Percentiles rank a stretch among this genome's conserved stretches.
Conservation (phyloP, 2,113 vertebrate species). For the sheep (Ovis aries) region ARS-UI_Ramb_v3.0 NC_056059.1:92665001-92665500, state of each 20-base stretch:
- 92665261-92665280: neutral
- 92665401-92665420: neutral
- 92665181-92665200: neutral
- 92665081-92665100: neutral
- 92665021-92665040: neutral
- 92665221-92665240: neutral
- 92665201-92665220: neutral
- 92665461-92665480: neutral
- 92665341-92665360: neutral
- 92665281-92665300: neutral
- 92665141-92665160: neutral
- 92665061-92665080: neutral
- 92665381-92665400: neutral
- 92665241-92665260: neutral
- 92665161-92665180: neutral
- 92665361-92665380: neutral
- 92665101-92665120: neutral
- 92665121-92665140: neutral
- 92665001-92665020: neutral
- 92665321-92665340: neutral
- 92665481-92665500: neutral
- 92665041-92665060: neutral
- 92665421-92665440: neutral
- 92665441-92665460: neutral
- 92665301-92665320: neutral